Conservation (phyloP, 2,797 vertebrate species). For the Natrix natrix region DNA sequence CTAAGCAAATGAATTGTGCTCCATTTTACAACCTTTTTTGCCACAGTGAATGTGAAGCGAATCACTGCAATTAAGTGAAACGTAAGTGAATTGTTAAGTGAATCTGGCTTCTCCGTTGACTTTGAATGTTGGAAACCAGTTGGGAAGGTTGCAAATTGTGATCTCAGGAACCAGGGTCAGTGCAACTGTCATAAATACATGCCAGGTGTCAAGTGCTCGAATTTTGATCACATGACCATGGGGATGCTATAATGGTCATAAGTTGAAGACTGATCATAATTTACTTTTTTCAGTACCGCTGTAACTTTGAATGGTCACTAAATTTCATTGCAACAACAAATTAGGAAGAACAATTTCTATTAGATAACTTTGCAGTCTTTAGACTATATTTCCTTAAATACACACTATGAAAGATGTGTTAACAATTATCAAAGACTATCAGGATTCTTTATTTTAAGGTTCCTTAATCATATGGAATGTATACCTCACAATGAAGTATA, state of each 20-base stretch:
- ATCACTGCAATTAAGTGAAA: not conserved
- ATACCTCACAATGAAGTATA: not conserved
- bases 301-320: not conserved
- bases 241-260: not conserved
- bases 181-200: not conserved
- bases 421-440: not conserved
- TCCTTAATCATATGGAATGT: not conserved
- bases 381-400: not conserved
- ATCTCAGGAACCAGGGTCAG: not conserved
- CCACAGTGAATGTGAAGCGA: not conserved
- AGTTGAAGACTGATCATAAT: not conserved
- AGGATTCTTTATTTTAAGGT: not conserved
- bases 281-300: not conserved
- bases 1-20: not conserved
- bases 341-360: not conserved
- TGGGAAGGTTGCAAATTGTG: not conserved
- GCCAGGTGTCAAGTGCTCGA: not conserved
- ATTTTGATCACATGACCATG: not conserved
- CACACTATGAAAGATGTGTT: not conserved
- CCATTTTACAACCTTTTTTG: not conserved
- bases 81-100: not conserved
- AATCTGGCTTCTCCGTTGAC: not conserved
- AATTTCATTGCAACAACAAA: not conserved
- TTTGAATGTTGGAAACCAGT: not conserved
- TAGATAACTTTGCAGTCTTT: not conserved